Conservation (phyloP, 2,113 vertebrate genomes). For the Synodontis membranacea region DNA sequence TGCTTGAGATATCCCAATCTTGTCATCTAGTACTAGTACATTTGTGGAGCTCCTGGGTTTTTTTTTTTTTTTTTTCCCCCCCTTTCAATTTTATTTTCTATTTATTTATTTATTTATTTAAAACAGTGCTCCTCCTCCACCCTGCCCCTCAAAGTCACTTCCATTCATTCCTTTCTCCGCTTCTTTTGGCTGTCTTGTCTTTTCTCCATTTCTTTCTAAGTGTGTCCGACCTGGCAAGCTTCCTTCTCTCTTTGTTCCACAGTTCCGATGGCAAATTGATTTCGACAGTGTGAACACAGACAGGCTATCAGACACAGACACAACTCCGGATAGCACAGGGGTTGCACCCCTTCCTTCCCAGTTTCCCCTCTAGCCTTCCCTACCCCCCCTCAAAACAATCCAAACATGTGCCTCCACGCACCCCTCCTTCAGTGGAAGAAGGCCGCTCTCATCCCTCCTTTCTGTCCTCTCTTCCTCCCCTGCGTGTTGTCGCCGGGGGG, state of each 20-base stretch:
- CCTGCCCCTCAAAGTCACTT: conserved; percentile 58
- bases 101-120: no score
- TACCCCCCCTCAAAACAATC: conserved; percentile 22
- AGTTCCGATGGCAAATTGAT: conserved; percentile 98
- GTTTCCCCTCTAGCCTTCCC: conserved; percentile 56
- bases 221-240: conserved; percentile 86
- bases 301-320: conserved; percentile 80
- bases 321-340: conserved; percentile 80
- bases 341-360: conserved; percentile 52
- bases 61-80: no score
- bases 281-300: conserved; percentile 98
- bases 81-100: no score
- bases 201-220: conserved; percentile 76
- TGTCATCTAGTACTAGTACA: neutral
- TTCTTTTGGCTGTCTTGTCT: conserved; percentile 74
- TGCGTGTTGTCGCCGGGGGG: conserved; percentile 62
- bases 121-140: conserved; percentile 48
- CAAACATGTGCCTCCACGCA: conserved; percentile 65
- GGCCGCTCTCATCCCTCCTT: conserved; percentile 74
- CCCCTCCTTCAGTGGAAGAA: conserved; percentile 73
- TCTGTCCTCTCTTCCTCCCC: conserved; percentile 78
- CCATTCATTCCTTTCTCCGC: conserved; percentile 56
- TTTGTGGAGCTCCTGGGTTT: conserved; percentile 37
- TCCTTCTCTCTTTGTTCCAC: conserved; percentile 92
- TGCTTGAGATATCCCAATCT: neutral